phyloP scores from a whole-genome alignment of 2,797 vertebrate species.

The Peromyscus nudipes region DNA sequence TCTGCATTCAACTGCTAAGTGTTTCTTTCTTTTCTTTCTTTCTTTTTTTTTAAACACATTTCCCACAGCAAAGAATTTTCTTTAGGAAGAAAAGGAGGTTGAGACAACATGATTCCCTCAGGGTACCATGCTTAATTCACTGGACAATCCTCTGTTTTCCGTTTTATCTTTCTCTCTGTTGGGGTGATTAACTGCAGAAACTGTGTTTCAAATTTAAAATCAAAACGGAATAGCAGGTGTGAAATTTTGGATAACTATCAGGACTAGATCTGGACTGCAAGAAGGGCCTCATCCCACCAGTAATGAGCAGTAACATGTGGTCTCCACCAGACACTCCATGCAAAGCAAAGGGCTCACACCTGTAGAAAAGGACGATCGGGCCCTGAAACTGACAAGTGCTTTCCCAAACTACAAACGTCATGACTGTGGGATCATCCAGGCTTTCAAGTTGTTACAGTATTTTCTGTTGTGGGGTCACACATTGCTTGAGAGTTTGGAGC shows the following conservation, averaged over 20 bases:
- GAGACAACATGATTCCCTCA: background rate
- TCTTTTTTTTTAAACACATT: background rate
- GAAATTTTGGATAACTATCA: constrained; percentile 50
- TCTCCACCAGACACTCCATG: background rate
- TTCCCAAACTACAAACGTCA: background rate
- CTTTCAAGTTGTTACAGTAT: background rate
- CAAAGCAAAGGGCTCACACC: background rate
- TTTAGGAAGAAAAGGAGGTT: background rate
- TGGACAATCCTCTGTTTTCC: background rate
- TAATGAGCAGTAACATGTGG: background rate
- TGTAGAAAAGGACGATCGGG: background rate
- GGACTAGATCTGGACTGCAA: constrained; percentile 18
- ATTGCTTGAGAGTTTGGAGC: background rate
- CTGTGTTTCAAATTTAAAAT: constrained; percentile 64
- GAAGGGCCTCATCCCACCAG: background rate
- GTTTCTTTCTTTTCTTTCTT: background rate
- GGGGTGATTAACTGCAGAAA: constrained; percentile 24
- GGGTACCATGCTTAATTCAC: background rate
- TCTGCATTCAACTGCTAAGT: constrained; percentile 32
- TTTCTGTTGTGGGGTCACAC: background rate
- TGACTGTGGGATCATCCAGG: background rate
- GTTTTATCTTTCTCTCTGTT: constrained; percentile 20
- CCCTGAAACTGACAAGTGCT: background rate
- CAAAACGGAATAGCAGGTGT: constrained; percentile 54
- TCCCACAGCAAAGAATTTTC: background rate